Base-by-base conservation (phyloP, 2,888 invertebrate genomes). In the Muschampia plurimacula region DNA sequence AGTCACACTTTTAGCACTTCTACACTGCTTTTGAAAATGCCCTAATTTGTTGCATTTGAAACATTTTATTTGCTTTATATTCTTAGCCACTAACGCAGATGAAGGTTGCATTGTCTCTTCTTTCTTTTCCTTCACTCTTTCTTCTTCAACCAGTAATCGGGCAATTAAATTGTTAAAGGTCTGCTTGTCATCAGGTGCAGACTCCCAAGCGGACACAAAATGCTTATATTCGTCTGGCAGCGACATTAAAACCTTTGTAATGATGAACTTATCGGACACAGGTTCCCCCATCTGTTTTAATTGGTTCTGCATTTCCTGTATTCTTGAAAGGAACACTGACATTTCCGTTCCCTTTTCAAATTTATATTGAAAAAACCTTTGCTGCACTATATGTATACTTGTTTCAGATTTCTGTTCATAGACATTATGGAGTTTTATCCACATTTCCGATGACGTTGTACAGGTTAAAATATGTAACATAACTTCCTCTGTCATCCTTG, bases 321-420 rank as follows among this genome's bases (percentile, higher is more conserved):
- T 77, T 67, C 79, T 82, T 0, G 82, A 80, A 13, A 84, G 59
- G 28, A 81, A 84, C 0, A 65, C 64, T 0, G 81, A 79, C 80
- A 82, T 83, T 0, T 77, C 78, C 0, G 5, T 52, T 0, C 78
- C 78, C 57, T 77, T 60, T 52, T 81, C 79, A 32, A 55, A 82
- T 44, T 82, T 82, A 36, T 70, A 81, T 60, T 81, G 77, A 55
- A 85, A 83, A 39, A 84, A 84, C 41, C 81, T 69, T 63, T 85
- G 83, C 55, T 85, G 86, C 2, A 85, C 59, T 15, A 84, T 78
- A 78, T 86, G 83, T 8, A 84, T 75, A 22, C 76, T 83, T 2
- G 83, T 83, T 49, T 82, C 81, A 0, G 82, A 79, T 72, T 83
- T 86, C 72, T 84, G 83, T 67, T 87, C 85, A 72, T 82, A 87